Evolutionary conservation across 2,888 invertebrate genomes (phyloP).

Genomic region (Beris morrisii): DNA sequence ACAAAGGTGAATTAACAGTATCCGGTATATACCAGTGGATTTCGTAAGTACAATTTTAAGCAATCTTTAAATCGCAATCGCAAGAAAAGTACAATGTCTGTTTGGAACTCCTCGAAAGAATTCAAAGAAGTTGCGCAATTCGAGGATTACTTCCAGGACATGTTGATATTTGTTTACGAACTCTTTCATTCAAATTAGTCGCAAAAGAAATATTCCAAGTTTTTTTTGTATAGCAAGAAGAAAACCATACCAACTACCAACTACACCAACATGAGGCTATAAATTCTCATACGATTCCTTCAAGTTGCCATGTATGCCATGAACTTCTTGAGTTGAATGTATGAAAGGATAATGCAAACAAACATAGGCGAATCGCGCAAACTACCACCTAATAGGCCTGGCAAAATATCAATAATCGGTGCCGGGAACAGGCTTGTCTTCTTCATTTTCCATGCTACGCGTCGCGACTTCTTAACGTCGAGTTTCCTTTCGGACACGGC

Average conservation of each 20-base stretch:
- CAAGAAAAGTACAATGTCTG: constrained; percentile 10
- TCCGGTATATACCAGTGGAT: constrained; percentile 93
- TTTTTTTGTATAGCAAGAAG: neutral
- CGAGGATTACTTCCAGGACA: constrained; percentile 28
- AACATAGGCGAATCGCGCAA: neutral
- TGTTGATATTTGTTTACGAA: constrained; percentile 41
- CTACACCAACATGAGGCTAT: neutral
- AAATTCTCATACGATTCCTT: neutral
- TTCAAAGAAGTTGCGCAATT: constrained; percentile 22
- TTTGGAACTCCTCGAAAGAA: neutral
- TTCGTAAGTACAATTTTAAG: constrained; percentile 69
- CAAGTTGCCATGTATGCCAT: neutral
- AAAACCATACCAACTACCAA: neutral
- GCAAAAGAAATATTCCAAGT: constrained; percentile 15
- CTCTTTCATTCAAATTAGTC: constrained; percentile 34
- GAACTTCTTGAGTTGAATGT: too few relatives aligned
- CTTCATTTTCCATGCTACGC: neutral
- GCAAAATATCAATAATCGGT: constrained; percentile 39
- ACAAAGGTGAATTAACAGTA: constrained; percentile 84
- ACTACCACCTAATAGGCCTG: constrained; percentile 1
- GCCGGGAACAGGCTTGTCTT: constrained; percentile 27
- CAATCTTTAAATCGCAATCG: neutral
- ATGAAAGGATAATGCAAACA: neutral
- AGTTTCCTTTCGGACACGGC: constrained; percentile 12
- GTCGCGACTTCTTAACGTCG: neutral